Conservation (phyloP, 2,888 invertebrate genomes). For the Latrodectus hesperus region DNA sequence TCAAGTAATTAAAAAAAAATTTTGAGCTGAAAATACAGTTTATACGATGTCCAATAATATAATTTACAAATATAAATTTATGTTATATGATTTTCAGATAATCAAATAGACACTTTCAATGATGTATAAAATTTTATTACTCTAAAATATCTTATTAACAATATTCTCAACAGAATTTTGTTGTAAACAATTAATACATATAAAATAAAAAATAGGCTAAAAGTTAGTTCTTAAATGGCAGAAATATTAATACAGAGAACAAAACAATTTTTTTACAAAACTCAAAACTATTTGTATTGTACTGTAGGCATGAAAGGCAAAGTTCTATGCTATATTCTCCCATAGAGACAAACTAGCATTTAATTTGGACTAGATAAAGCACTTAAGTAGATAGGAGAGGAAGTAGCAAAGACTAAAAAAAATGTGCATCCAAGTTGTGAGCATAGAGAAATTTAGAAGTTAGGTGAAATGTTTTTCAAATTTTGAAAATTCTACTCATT, state of each 20-base stretch:
- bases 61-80: no score
- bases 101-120: background rate
- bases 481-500: no score
- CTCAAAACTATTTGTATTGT: conserved; percentile 20
- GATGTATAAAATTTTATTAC: conserved; percentile 55
- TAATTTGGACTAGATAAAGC: background rate
- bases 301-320: conserved; percentile 44
- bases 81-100: no score
- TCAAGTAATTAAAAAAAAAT: no score
- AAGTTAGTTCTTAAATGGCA: background rate
- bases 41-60: no score
- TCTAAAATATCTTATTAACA: conserved; percentile 57
- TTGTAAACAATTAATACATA: conserved; percentile 8
- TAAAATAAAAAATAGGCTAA: conserved; percentile 23
- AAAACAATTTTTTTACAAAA: background rate
- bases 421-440: background rate
- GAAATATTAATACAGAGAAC: conserved; percentile 4
- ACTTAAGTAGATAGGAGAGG: background rate
- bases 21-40: no score
- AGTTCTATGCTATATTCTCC: background rate
- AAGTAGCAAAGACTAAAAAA: background rate
- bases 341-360: background rate
- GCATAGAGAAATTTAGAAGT: no score
- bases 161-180: conserved; percentile 40
- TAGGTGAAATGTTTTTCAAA: no score